Evolutionary conservation across 2,888 invertebrate species (phyloP), one percentile per base, ranked within the genome.

Genomic region (Dryadula phaetusa): DNA sequence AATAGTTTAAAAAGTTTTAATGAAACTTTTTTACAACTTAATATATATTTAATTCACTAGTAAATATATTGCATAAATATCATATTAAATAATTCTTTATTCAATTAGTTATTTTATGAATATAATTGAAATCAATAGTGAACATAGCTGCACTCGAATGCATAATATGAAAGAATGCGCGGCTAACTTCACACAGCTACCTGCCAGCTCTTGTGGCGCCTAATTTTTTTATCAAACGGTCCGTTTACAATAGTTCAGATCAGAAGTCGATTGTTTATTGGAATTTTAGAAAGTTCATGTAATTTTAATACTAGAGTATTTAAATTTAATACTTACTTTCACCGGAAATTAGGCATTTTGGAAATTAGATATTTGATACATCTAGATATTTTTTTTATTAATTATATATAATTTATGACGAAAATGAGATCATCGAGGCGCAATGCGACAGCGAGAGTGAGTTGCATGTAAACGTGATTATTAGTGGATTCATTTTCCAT

Each of bases 31-130:
- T 74, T 77, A 77, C n/a, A 79, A 76, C 75, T 79, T 79, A 76
- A 8, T 12, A 42, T 18, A 3, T 44, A 42, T 3, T 40, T 22
- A 40, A 0, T 40, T 56, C 5, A 25, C 5, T n/a, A 8, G 40
- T 8, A 40, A 10, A 25, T 1, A 56, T 22, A 37, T 5, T 22
- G 22, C n/a, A 56, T 40, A 56, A n/a, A 37, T 14, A 25, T 37
- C 83, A 77, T 81, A 76, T 75, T 81, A 85, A 87, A 81, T 73
- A 69, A 79, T 74, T 73, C 81, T 85, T 83, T 84, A 85, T 85
- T 84, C 79, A 80, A 74, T 83, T 87, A 86, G 87, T 92, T 86
- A 85, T n/a, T n/a, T n/a, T 77, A 80, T 81, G 82, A 77, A 76
- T 79, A 85, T 53, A 65, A 52, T 16, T 16, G 16, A 32, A 32